Conservation (phyloP, 2,797 vertebrate genomes). For the Oreonectes daqikongensis region DNA sequence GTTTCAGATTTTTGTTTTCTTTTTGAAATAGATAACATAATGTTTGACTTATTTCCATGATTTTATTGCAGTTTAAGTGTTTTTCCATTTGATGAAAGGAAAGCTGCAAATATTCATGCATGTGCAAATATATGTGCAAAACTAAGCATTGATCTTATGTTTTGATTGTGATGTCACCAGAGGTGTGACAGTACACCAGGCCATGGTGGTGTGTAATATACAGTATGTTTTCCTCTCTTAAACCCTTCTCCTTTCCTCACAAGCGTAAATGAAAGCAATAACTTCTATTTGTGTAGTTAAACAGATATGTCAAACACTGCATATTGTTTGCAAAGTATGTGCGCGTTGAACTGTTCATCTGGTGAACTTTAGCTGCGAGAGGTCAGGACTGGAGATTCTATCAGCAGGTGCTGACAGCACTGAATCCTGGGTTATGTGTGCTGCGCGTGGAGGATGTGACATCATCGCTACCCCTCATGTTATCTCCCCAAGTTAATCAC, state of each 20-base stretch:
- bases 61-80: too few relatives aligned
- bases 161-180: too few relatives aligned
- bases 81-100: too few relatives aligned
- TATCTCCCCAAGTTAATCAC: conserved; percentile 67
- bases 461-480: conserved; percentile 17
- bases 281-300: background rate
- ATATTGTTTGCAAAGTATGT: conserved; percentile 16
- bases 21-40: background rate
- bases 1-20: background rate
- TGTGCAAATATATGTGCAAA: too few relatives aligned
- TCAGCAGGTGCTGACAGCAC: conserved; percentile 74
- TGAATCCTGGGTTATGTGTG: conserved; percentile 72
- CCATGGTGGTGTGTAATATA: too few relatives aligned
- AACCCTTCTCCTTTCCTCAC: too few relatives aligned
- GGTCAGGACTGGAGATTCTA: conserved; percentile 77
- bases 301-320: background rate
- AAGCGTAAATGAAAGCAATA: background rate
- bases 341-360: conserved; percentile 71
- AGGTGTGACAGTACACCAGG: too few relatives aligned
- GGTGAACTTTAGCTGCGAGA: conserved; percentile 75
- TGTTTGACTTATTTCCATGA: background rate
- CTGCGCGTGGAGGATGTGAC: conserved; percentile 53
- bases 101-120: too few relatives aligned
- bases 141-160: too few relatives aligned
- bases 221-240: too few relatives aligned